phyloP scores from a whole-genome alignment of 2,797 vertebrate genomes.

The Hirundo rustica region DNA sequence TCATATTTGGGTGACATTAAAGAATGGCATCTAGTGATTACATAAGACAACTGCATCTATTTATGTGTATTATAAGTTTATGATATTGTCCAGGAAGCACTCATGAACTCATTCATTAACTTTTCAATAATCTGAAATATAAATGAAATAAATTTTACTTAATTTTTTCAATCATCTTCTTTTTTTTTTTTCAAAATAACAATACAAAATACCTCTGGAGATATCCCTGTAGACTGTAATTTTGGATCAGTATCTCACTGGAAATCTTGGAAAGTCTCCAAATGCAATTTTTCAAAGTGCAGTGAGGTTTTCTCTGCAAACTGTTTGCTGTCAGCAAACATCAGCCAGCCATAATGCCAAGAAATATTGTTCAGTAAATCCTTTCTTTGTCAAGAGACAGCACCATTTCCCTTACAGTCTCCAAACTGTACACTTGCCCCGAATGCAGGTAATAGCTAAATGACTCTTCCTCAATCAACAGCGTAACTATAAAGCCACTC shows the following conservation, averaged over 20 bases:
- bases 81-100: background rate
- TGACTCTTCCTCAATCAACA: background rate
- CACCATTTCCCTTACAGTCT: background rate
- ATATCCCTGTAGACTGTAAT: background rate
- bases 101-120: background rate
- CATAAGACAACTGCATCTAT: background rate
- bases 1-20: background rate
- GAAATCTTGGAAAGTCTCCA: background rate
- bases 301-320: background rate
- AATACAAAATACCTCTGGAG: background rate
- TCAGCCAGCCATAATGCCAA: background rate
- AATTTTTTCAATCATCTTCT: accelerated
- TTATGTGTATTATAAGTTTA: background rate
- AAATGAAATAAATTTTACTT: background rate
- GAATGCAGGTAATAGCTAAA: background rate
- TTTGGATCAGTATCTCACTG: background rate
- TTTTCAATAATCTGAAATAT: background rate
- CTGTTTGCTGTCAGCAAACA: background rate
- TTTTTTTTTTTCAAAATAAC: background rate
- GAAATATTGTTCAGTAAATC: background rate
- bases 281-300: background rate
- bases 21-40: background rate
- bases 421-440: background rate
- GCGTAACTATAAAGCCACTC: background rate
- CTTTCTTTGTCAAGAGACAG: background rate